Evolutionary conservation across 2,797 vertebrate species (phyloP).

Genomic region (Anolis apletophallus): DNA sequence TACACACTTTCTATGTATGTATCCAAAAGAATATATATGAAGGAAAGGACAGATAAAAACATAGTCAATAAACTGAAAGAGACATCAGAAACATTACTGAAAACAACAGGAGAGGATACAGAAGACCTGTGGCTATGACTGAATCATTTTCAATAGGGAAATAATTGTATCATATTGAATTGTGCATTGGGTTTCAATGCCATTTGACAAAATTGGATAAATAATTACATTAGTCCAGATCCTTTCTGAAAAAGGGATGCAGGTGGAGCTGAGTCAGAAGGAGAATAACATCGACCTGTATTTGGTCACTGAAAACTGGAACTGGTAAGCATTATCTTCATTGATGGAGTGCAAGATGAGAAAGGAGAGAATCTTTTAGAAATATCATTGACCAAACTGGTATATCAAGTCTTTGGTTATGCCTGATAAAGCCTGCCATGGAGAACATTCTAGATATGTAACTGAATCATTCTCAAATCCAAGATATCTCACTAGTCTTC

Average conservation of each 20-base stretch:
- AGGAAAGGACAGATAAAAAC: no score
- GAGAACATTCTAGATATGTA: neutral
- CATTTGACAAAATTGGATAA: neutral
- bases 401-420: neutral
- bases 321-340: neutral
- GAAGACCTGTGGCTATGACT: neutral
- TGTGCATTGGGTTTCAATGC: neutral
- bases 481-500: neutral
- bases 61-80: no score
- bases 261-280: neutral
- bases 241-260: neutral
- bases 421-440: neutral
- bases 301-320: neutral
- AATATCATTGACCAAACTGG: neutral
- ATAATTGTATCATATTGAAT: neutral
- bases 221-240: neutral
- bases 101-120: neutral
- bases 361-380: neutral
- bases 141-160: neutral
- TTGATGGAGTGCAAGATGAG: neutral
- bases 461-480: neutral
- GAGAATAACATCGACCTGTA: neutral
- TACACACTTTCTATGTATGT: no score
- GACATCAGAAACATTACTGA: neutral
- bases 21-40: neutral